Evolutionary conservation across 2,888 invertebrate genomes (phyloP).

Genomic region (Diaperis boleti): DNA sequence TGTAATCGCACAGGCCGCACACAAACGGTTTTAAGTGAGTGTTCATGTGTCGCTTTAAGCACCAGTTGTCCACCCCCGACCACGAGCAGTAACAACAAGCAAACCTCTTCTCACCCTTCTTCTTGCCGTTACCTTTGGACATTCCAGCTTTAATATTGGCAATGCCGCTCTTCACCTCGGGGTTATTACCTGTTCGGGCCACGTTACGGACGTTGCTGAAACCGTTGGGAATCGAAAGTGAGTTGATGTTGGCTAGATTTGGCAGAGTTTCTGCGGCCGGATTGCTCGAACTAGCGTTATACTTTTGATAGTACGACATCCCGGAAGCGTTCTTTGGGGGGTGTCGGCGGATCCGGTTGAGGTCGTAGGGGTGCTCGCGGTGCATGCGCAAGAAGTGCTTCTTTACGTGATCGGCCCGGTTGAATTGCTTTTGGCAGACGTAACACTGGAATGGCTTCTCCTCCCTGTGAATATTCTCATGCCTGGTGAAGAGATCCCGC

Average conservation of each 20-base stretch:
- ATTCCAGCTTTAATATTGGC: slow-evolving; percentile 49
- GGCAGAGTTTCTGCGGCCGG: slow-evolving; percentile 56
- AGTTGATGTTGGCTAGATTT: slow-evolving; percentile 52
- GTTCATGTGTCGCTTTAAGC: slow-evolving; percentile 90
- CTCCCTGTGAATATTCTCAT: slow-evolving; percentile 93
- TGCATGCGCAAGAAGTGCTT: slow-evolving; percentile 95
- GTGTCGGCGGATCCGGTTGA: slow-evolving; percentile 82
- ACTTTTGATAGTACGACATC: slow-evolving; percentile 67
- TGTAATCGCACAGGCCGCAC: slow-evolving; percentile 92
- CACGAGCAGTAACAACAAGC: slow-evolving; percentile 92
- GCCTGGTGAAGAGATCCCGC: slow-evolving; percentile 89
- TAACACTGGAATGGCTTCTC: slow-evolving; percentile 96
- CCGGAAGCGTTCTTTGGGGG: slow-evolving; percentile 72
- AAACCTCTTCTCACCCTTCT: slow-evolving; percentile 66
- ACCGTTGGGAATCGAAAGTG: slow-evolving; percentile 60
- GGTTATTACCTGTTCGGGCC: slow-evolving; percentile 50
- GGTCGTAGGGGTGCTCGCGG: slow-evolving; percentile 88
- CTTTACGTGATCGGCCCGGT: slow-evolving; percentile 94
- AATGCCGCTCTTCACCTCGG: slow-evolving; percentile 54
- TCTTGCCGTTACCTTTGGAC: slow-evolving; percentile 59
- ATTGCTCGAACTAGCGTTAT: slow-evolving; percentile 58
- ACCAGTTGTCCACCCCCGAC: slow-evolving; percentile 96
- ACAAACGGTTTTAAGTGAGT: slow-evolving; percentile 93
- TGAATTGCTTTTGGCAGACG: slow-evolving; percentile 92
- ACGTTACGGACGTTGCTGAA: slow-evolving; percentile 58